Evolutionary conservation across 1,140 invertebrate genomes (phyloP), one percentile per base, ranked within the genome.

Genomic region (Panagrolaimus sp.): DNA sequence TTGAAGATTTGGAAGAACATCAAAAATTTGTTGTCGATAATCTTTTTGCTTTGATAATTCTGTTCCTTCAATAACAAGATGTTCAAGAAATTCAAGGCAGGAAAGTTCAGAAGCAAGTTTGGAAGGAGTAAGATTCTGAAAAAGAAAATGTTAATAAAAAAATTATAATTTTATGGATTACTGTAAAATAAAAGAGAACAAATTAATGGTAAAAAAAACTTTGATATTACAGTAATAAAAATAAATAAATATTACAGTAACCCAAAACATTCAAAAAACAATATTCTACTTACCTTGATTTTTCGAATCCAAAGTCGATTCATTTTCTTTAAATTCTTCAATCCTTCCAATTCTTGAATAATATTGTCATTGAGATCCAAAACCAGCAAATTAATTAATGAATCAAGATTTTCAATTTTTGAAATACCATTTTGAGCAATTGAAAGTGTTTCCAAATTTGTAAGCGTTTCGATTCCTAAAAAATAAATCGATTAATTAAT

Each of bases 381-480:
- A n/a, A 52, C 48, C 48, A 21, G 17, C 9, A 52, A 24, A 21
- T 52, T 52, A 4, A n/a, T 52, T 24, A 52, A 14, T 8, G 9
- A 21, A 52, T 14, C 14, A 14, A 52, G 48, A 8, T 24, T 24
- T 52, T 52, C 48, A 15, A 52, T 52, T n/a, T 52, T 8, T 52
- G n/a, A 21, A 24, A 52, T 52, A 7, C 48, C 48, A 12, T 52
- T 52, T 52, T 52, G 48, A 7, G 48, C 48, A 1, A 52, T 52
- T 14, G 48, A 52, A 21, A 52, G 9, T 7, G 48, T 52, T 52
- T 52, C 48, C n/a, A 52, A 24, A 21, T 52, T 52, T 52, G 48
- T 12, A 21, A 52, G 26, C 15, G 48, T 52, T 52, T 52, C 48
- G 48, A 52, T n/a, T 5, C 48, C 48, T 52, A 52, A 52, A 52